phyloP scores from a whole-genome alignment of 2,113 vertebrate genomes.

The Trinectes maculatus region DNA sequence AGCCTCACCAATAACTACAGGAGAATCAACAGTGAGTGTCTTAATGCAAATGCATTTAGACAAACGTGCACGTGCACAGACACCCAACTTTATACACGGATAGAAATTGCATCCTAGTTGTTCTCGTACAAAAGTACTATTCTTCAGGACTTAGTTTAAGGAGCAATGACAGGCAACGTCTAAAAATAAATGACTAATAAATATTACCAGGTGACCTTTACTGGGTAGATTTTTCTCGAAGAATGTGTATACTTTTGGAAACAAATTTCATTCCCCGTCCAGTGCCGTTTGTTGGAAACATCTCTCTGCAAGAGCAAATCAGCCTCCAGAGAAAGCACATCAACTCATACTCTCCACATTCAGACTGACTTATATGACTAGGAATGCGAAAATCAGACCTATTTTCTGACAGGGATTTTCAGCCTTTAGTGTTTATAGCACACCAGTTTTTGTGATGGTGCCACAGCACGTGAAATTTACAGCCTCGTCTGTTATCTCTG shows the following conservation, averaged over 20 bases:
- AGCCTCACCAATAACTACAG: constrained; percentile 85
- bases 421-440: constrained; percentile 9
- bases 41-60: not conserved
- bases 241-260: not conserved
- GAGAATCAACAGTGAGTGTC: constrained; percentile 89
- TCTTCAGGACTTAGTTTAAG: too few relatives aligned
- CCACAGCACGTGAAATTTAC: constrained; percentile 13
- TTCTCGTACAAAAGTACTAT: too few relatives aligned
- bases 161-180: too few relatives aligned
- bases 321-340: constrained; percentile 22
- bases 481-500: constrained; percentile 27
- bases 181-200: too few relatives aligned
- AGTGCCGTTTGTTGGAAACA: constrained; percentile 1
- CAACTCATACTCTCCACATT: constrained; percentile 17
- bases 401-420: constrained; percentile 7
- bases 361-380: constrained; percentile 3
- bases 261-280: constrained; percentile 4
- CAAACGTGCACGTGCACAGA: not conserved
- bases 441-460: not conserved
- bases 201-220: not conserved
- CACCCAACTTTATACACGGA: too few relatives aligned
- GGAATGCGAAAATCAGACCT: not conserved
- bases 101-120: too few relatives aligned
- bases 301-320: not conserved
- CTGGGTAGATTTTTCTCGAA: not conserved